Evolutionary conservation across 2,888 invertebrate genomes (phyloP), one percentile per base, ranked within the genome.

Genomic region (Plagodis dolabraria): DNA sequence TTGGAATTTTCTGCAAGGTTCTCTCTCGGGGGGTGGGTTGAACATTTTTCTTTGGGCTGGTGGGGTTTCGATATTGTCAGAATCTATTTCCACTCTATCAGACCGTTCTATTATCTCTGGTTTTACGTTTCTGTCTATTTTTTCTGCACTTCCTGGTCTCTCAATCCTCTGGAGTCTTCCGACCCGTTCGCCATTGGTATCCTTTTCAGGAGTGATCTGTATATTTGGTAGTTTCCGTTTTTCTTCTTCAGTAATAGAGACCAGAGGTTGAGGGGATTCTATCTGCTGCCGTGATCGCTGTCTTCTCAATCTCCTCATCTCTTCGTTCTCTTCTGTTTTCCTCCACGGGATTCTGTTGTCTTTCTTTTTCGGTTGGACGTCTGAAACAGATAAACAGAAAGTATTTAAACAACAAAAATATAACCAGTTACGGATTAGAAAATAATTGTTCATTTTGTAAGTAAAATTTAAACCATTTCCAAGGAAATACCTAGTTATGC

Each of bases 1-100:
- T 74, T 93, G 89, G 76, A 94, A 92, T 66, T 94, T 91, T 52
- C 93, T 86, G 75, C 94, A 94, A 0, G 94, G 94, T 70, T 93
- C 94, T 67, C 94, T 94, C 46, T 94, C 94, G 40, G 94, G 94
- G 1, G 95, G 94, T 2, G 95, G 94, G 58, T 94, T 94, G 76
- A 95, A 95, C 35, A 94, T 86, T 70, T 96, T 94, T 57, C 97
- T 93, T 12, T 95, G 95, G 0, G 95, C 96, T 6, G 98, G 97
- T 22, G 98, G 97, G 2, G 98, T 98, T 91, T 98, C 97, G 38
- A 98, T 96, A 73, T 98, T 98, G 72, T 98, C 98, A 4, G 97
- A 97, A 82, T 98, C 98, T 44, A 98, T 97, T 78, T 97, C 97
- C 9, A 96, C 95, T 79, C 95, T 95, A 72, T 96, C 96, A 12